Percentiles rank a stretch among this genome's conserved stretches.
Conservation (phyloP, 2,113 vertebrate species). For the Epinephelus moara region DNA sequence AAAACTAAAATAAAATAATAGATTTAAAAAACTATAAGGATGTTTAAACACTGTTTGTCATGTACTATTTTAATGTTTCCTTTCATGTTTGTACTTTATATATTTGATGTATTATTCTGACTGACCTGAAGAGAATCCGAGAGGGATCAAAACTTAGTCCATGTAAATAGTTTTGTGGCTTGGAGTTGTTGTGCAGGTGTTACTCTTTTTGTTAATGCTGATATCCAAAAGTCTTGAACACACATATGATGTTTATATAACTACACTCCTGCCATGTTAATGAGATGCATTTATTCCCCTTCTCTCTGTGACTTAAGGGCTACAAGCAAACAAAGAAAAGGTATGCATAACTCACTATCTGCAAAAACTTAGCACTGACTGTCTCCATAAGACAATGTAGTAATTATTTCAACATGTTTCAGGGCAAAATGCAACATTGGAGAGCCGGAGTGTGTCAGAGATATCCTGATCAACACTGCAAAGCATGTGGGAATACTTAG, state of each 20-base stretch:
- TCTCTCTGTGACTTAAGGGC: conserved; percentile 56
- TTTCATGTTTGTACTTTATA: background rate
- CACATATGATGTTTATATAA: background rate
- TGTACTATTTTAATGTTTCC: too few species aligned
- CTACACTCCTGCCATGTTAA: background rate
- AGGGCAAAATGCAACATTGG: conserved; percentile 61
- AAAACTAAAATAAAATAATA: too few species aligned
- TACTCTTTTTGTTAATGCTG: background rate
- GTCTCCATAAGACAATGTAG: background rate
- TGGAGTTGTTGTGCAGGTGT: background rate
- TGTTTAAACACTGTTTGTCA: too few species aligned
- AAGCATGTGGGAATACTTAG: conserved; percentile 72
- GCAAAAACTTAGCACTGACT: background rate
- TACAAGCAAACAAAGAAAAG: conserved; percentile 76
- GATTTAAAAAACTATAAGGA: too few species aligned
- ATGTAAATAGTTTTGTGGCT: background rate
- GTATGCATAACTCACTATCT: conserved; percentile 36
- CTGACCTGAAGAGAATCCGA: background rate
- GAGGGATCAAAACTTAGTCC: background rate
- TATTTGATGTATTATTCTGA: background rate
- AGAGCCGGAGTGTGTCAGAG: conserved; percentile 70
- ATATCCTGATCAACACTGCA: conserved; percentile 73
- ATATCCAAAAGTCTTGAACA: background rate
- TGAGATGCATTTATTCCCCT: background rate
- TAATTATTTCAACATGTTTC: conserved; percentile 33